These are phyloP conservation scores for Pterocles gutturalis DNA, from an alignment of 2,113 vertebrate genomes.

Conservation along the genomic window DNA sequence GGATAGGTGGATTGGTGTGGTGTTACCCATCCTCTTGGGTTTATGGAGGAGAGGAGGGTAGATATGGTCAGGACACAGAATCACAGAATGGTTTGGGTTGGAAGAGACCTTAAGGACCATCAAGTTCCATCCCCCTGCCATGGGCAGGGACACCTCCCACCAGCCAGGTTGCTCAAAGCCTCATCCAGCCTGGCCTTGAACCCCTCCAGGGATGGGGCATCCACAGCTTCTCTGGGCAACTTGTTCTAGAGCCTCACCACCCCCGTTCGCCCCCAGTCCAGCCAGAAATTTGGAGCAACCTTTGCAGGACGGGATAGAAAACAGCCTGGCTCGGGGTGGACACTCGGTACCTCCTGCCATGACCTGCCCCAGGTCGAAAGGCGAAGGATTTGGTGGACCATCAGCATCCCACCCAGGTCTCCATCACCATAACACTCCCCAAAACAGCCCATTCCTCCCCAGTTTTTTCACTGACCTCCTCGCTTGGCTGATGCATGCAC, in stretches of 20 bases:
- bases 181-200: too few species aligned
- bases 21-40: not conserved
- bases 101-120: too few species aligned
- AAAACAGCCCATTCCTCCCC: not conserved
- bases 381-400: not conserved
- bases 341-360: not conserved
- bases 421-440: not conserved
- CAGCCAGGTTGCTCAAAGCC: too few species aligned
- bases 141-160: too few species aligned
- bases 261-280: not conserved
- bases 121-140: too few species aligned
- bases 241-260: too few species aligned
- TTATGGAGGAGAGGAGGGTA: not conserved
- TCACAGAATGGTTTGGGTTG: too few species aligned
- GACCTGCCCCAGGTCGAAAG: not conserved
- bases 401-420: not conserved
- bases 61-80: rapidly evolving
- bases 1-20: not conserved
- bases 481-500: rapidly evolving
- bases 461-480: not conserved
- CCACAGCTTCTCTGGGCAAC: too few species aligned
- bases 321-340: not conserved
- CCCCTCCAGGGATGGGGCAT: too few species aligned
- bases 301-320: not conserved
- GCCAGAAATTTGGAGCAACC: not conserved